Conservation (phyloP, 2,797 vertebrate genomes). For the Schizopygopsis malacanthus region DNA sequence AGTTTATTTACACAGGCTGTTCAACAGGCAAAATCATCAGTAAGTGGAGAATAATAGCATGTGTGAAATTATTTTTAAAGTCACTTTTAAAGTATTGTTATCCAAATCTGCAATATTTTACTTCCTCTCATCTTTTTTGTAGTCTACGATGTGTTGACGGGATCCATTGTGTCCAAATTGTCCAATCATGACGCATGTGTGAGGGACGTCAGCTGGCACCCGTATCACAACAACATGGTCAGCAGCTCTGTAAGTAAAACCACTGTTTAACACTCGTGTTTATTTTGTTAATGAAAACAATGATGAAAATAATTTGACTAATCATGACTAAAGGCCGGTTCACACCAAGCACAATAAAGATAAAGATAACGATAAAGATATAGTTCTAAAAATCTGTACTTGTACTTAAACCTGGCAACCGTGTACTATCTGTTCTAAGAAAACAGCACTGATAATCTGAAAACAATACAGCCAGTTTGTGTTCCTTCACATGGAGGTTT, state of each 20-base stretch:
- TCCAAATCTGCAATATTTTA: neutral
- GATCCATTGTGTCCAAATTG: conserved; percentile 83
- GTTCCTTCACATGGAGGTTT: too few relatives aligned
- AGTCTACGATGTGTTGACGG: conserved; percentile 90
- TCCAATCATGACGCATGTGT: conserved; percentile 89
- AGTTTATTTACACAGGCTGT: conserved; percentile 91
- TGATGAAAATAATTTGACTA: neutral
- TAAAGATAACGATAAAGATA: too few relatives aligned
- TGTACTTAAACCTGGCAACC: neutral
- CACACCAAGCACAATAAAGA: too few relatives aligned
- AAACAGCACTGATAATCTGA: neutral
- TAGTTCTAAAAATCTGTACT: neutral
- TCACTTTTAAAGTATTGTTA: neutral
- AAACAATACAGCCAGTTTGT: neutral
- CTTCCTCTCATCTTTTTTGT: conserved; percentile 9
- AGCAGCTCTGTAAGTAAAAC: conserved; percentile 89
- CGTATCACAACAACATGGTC: conserved; percentile 87
- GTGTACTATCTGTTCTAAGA: neutral
- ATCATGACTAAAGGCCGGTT: too few relatives aligned
- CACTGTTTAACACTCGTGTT: neutral
- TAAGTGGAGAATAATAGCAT: conserved; percentile 68
- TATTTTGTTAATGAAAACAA: neutral
- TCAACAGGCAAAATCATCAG: conserved; percentile 89
- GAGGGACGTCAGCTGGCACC: conserved; percentile 92
- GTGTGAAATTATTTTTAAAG: neutral